Evolutionary conservation across 2,113 vertebrate species (phyloP).

Genomic region (Tragelaphus buxtoni): DNA sequence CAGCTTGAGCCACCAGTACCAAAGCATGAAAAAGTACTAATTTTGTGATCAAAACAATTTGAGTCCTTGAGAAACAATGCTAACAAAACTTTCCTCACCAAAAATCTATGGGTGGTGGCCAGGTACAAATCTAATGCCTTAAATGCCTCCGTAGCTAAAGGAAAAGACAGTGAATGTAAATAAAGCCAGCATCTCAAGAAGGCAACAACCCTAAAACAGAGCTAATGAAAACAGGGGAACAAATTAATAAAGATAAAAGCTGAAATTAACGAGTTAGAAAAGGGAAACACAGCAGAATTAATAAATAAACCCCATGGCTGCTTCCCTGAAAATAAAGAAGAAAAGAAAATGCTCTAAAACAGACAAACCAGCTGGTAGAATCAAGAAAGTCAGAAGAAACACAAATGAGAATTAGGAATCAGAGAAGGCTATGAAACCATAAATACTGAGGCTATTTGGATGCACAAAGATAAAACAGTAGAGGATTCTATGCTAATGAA

Average conservation of each 20-base stretch:
- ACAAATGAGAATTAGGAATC: neutral
- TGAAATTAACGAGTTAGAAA: neutral
- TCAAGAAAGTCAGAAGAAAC: neutral
- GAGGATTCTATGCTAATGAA: neutral
- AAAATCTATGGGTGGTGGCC: accelerated
- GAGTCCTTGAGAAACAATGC: neutral
- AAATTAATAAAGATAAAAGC: neutral
- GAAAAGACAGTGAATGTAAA: neutral
- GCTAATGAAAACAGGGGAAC: neutral
- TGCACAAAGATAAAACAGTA: neutral
- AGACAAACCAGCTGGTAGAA: neutral
- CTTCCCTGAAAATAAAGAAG: neutral
- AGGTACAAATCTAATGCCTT: neutral
- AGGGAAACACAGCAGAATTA: neutral
- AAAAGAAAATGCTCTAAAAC: neutral
- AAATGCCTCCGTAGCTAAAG: neutral
- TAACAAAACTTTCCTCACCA: neutral
- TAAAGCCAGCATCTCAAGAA: neutral
- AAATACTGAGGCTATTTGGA: neutral
- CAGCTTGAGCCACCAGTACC: neutral
- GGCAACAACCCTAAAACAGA: neutral
- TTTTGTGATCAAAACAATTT: neutral
- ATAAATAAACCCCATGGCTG: neutral
- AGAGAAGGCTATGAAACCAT: neutral
- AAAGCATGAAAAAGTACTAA: neutral